Evolutionary conservation across 2,797 vertebrate genomes (phyloP), one percentile per base, ranked within the genome.

Genomic region (Phrynocephalus vlangalii): DNA sequence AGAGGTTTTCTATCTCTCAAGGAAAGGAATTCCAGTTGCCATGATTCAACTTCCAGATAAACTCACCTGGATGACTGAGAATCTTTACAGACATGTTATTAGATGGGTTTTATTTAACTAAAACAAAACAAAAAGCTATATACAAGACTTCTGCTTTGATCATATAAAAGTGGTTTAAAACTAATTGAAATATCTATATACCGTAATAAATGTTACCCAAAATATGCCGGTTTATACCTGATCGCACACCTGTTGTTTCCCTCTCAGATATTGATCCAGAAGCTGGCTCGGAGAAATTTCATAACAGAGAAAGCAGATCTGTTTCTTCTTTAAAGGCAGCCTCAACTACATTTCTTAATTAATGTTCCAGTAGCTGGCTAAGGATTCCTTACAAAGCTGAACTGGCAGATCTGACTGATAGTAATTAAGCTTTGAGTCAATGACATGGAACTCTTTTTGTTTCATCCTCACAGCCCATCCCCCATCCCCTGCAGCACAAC

Each of bases 271-370:
- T 79, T 79, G 38, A 50, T 84, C 26, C 68, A 82, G 10, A 33
- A 26, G 20, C 16, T 86, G 22, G 63, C 1, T 72, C 33, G 33
- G 68, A 84, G 66, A 86, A 13, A 24, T 56, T 85, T 85, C 9
- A 82, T 75, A 79, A 79, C 6, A 20, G 88, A 26, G 90, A 91
- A 93, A 91, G 11, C 82, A 87, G 80, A 91, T 90, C 88, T 7
- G 50, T 44, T 90, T 86, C 73, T 76, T 60, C 1, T 93, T 87
- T n/a, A 6, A 93, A 90, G 60, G 56, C 84, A 84, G 86, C n/a
- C 22, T 94, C 82, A 90, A 94, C 93, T 94, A 66, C 28, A 67
- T 89, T 93, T 95, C 87, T 90, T 92, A 94, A 94, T 95, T 94
- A 95, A 94, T 90, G 86, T 93, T 92, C 88, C 72, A 91, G 92